Evolutionary conservation across 2,113 vertebrate genomes (phyloP), one percentile per base, ranked within the genome.

Genomic region (Scomber scombrus): DNA sequence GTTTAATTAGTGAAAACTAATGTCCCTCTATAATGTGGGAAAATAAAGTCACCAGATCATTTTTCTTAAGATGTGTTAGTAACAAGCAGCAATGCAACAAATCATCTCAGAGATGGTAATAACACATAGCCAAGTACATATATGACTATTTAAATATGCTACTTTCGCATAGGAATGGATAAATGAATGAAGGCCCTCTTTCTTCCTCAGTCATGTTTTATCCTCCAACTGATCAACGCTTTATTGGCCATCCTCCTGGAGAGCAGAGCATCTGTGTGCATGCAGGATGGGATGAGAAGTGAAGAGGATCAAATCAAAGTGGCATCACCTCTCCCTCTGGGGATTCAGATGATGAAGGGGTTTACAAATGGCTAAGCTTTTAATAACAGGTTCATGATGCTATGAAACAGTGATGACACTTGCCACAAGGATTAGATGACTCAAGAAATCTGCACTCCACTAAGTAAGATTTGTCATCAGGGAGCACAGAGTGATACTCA

Each of bases 341-440:
- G 71, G 73, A 74, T 82, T 77, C 58, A 86, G 86, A 85, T 75
- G 86, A 85, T 75, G 79, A 88, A 82, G 74, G 45, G 77, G 65
- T 86, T 88, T 79, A 84, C 86, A 75, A 85, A 86, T 82, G 26
- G 29, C 75, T 85, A 86, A 87, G 90, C 86, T 86, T 84, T 86
- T 92, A 85, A 88, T 89, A 85, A 75, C 78, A 73, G 67, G 64
- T 74, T 63, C 50, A 78, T 75, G 81, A 71, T 84, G 74, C 77
- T 55, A 56, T 31, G 34, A 80, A 52, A 60, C 65, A 8, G 34
- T 62, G 68, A 85, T 77, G 89, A 85, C 83, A 84, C 71, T 87
- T 81, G 77, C 72, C 76, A 80, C n/a, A 0, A 78, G 80, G 77
- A 90, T 90, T 84, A 81, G 78, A 88, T 74, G 85, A 89, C 65